Percentiles rank a stretch among this genome's conserved stretches.
Conservation (phyloP, 2,888 invertebrate species). For the Agrilus mali region DNA sequence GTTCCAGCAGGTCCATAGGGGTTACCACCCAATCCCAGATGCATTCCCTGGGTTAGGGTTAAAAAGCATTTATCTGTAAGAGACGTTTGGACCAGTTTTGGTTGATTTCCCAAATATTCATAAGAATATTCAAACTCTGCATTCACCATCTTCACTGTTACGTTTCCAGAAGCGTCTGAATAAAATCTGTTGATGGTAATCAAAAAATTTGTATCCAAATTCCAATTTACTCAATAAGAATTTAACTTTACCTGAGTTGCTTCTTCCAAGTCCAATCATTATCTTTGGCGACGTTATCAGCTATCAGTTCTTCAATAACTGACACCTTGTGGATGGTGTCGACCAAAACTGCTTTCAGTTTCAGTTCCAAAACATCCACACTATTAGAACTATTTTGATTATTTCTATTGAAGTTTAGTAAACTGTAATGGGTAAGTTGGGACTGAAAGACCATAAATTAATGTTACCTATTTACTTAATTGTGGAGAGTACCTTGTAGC, state of each 20-base stretch:
- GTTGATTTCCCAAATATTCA: constrained; percentile 94
- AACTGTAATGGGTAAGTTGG: constrained; percentile 39
- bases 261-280: constrained; percentile 92
- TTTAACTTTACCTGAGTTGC: constrained; percentile 57
- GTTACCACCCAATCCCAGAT: constrained; percentile 93
- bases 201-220: no score
- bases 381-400: constrained; percentile 15
- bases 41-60: constrained; percentile 92
- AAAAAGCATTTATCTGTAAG: constrained; percentile 96
- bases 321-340: constrained; percentile 87
- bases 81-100: constrained; percentile 90
- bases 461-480: constrained; percentile 18
- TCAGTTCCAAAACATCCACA: constrained; percentile 43
- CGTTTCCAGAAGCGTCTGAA: constrained; percentile 43
- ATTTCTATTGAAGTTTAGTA: constrained; percentile 27
- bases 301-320: constrained; percentile 66
- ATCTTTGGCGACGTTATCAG: constrained; percentile 49
- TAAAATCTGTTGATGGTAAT: constrained; percentile 61
- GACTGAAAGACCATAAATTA: constrained; percentile 23
- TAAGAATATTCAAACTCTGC: constrained; percentile 93
- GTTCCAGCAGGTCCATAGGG: constrained; percentile 99
- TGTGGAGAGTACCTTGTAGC: constrained; percentile 34
- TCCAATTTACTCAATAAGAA: not conserved
- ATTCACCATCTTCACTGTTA: constrained; percentile 79
- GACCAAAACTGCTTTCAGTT: constrained; percentile 82